These are phyloP conservation scores for Podotricha telesiphe DNA, from an alignment of 2,888 invertebrate genomes.

Conservation along the genomic window DNA sequence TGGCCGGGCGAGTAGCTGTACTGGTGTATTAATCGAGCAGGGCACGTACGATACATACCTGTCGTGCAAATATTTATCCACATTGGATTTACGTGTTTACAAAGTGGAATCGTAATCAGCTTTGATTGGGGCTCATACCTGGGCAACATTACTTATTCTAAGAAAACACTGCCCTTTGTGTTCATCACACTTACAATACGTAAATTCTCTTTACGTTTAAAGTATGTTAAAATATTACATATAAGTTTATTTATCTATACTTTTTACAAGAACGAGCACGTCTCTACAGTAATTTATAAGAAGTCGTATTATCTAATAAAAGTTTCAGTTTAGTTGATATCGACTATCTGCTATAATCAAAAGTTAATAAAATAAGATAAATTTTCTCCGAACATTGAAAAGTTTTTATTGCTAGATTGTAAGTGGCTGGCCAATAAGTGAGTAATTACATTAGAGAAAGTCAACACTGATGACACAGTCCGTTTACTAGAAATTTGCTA, in stretches of 20 bases:
- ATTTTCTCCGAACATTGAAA: constrained; percentile 36
- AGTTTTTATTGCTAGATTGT: constrained; percentile 41
- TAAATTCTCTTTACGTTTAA: neutral
- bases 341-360: constrained; percentile 11
- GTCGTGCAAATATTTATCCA: constrained; percentile 82
- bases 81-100: constrained; percentile 78
- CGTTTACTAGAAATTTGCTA: constrained; percentile 20
- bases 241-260: neutral
- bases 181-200: neutral
- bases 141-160: constrained; percentile 32
- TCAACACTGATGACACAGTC: constrained; percentile 37
- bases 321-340: constrained; percentile 11
- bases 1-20: constrained; percentile 72
- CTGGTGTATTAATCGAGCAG: constrained; percentile 62
- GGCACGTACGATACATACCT: constrained; percentile 78
- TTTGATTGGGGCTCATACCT: constrained; percentile 63
- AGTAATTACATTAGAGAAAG: constrained; percentile 50
- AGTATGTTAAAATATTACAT: neutral
- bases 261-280: neutral
- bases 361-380: constrained; percentile 34
- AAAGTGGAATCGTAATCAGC: constrained; percentile 77
- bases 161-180: neutral
- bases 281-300: neutral
- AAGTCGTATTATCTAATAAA: constrained; percentile 17
- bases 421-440: constrained; percentile 44